A percentile compares a stretch with the other conserved stretches of the same genome.
phyloP scores from a whole-genome alignment of 2,113 vertebrate species.

The Leucopternis melanops region DNA sequence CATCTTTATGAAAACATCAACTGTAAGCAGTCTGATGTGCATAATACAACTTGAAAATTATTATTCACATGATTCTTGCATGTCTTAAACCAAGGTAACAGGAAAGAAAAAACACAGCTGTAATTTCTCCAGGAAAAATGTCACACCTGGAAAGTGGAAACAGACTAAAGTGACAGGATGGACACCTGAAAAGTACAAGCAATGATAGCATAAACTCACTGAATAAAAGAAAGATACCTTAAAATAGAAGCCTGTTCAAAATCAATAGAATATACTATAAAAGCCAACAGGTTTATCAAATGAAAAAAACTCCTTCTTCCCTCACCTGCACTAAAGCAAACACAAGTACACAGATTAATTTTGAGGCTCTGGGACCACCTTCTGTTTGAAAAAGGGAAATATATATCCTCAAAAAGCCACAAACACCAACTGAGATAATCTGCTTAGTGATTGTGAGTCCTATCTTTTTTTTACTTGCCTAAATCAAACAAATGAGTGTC shows the following conservation, averaged over 20 bases:
- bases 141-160: background rate
- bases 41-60: background rate
- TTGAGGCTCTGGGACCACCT: background rate
- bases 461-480: background rate
- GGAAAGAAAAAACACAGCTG: background rate
- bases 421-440: background rate
- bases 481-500: background rate
- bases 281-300: background rate
- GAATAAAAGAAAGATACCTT: background rate
- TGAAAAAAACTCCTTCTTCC: background rate
- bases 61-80: background rate
- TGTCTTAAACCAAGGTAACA: background rate
- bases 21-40: background rate
- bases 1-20: background rate
- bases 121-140: background rate
- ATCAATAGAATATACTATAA: background rate
- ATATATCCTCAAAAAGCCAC: background rate
- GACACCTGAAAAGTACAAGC: background rate
- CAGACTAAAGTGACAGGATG: background rate
- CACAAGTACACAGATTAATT: background rate
- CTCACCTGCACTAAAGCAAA: background rate
- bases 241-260: background rate
- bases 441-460: background rate
- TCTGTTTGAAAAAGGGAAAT: background rate
- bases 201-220: background rate